Evolutionary conservation across 2,888 invertebrate genomes (phyloP).

Genomic region (Drosophila lutescens): DNA sequence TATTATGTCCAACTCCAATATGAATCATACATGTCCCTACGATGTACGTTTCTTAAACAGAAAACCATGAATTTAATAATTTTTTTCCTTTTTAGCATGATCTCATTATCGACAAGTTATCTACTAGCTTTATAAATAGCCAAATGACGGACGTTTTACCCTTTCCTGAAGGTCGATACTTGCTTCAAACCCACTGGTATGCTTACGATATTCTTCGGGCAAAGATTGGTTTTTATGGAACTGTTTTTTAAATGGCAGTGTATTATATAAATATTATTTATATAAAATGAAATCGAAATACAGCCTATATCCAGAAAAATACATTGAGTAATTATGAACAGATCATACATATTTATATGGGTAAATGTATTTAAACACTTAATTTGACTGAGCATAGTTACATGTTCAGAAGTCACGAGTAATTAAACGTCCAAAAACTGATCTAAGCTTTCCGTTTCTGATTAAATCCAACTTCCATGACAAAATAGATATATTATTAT

Average conservation of each 20-base stretch:
- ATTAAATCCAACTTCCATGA: too few species aligned
- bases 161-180: not conserved
- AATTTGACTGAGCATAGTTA: too few species aligned
- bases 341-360: too few species aligned
- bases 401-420: too few species aligned
- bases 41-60: not conserved
- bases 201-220: not conserved
- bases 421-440: too few species aligned
- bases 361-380: too few species aligned
- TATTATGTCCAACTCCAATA: slow-evolving; percentile 7
- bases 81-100: not conserved
- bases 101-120: not conserved
- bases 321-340: too few species aligned
- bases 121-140: not conserved
- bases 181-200: not conserved
- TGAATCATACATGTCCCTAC: slow-evolving; percentile 28
- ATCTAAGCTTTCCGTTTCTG: too few species aligned
- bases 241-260: not conserved
- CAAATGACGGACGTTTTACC: not conserved
- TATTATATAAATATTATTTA: too few species aligned
- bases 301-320: too few species aligned
- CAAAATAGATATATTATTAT: too few species aligned
- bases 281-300: too few species aligned
- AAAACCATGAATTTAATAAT: not conserved
- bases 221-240: not conserved